These are phyloP conservation scores for Conus canariensis DNA, from an alignment of 2,888 invertebrate species.

Conservation along the genomic window DNA sequence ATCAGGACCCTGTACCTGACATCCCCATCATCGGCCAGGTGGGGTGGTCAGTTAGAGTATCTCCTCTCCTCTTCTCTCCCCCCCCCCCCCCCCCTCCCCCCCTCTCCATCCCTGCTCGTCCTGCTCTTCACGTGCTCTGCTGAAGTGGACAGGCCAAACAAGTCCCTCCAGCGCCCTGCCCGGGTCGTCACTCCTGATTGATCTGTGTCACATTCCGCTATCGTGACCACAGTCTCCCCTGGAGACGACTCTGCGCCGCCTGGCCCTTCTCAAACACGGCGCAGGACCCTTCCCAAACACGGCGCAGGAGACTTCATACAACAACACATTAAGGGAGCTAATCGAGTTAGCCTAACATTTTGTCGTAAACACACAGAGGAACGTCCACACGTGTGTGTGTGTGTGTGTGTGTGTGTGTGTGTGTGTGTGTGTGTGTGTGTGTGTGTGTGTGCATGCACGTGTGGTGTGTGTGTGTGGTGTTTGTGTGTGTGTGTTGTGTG, in stretches of 20 bases:
- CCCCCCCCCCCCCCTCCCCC: not conserved
- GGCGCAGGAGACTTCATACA: not conserved
- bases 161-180: not conserved
- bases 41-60: no score
- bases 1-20: no score
- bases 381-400: not conserved
- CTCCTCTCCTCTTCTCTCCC: not conserved
- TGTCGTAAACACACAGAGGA: not conserved
- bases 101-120: not conserved
- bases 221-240: not conserved
- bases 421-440: not conserved
- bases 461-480: not conserved
- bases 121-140: not conserved
- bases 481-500: not conserved
- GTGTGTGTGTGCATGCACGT: no score
- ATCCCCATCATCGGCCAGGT: no score
- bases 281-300: not conserved
- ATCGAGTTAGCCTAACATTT: not conserved
- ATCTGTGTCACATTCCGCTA: slow-evolving; percentile 8
- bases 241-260: not conserved
- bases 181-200: not conserved
- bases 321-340: slow-evolving; percentile 24
- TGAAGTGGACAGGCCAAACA: slow-evolving; percentile 7
- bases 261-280: not conserved
- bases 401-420: not conserved